Evolutionary conservation across 2,888 invertebrate species (phyloP).

Genomic region (Spilosoma lubricipeda): DNA sequence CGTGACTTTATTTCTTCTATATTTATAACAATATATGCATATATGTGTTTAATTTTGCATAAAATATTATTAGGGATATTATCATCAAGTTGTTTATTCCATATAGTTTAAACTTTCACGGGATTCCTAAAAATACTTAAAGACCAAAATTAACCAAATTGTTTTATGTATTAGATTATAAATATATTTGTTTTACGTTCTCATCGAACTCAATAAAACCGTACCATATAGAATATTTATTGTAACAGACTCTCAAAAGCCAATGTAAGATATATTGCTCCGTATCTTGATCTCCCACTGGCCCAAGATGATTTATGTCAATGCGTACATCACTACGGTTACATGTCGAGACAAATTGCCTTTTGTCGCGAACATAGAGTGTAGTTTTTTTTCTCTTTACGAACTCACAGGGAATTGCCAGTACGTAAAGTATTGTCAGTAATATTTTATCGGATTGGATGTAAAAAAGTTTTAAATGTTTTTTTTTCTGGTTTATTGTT

Average conservation of each 20-base stretch:
- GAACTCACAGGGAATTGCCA: constrained; percentile 48
- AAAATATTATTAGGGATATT: no score
- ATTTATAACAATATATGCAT: not conserved
- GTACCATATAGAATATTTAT: constrained; percentile 18
- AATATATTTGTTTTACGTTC: not conserved
- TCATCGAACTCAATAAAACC: not conserved
- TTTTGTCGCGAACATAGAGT: constrained; percentile 54
- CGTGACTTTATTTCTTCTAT: not conserved
- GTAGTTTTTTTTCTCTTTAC: constrained; percentile 46
- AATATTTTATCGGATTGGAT: constrained; percentile 44
- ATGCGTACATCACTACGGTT: constrained; percentile 45
- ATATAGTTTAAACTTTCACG: no score
- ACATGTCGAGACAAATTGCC: constrained; percentile 58
- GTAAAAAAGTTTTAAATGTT: constrained; percentile 33
- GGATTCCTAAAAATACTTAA: no score
- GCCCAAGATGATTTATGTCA: constrained; percentile 49
- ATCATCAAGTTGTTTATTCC: no score
- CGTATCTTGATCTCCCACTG: constrained; percentile 37
- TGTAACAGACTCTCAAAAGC: constrained; percentile 28
- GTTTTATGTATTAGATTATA: no score
- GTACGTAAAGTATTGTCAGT: constrained; percentile 37
- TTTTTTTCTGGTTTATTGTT: constrained; percentile 20
- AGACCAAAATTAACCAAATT: no score
- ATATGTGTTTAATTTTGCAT: no score
- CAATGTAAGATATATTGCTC: constrained; percentile 35